These are phyloP conservation scores for Lampropteryx suffumata DNA, from an alignment of 2,888 invertebrate species.

Conservation along the genomic window DNA sequence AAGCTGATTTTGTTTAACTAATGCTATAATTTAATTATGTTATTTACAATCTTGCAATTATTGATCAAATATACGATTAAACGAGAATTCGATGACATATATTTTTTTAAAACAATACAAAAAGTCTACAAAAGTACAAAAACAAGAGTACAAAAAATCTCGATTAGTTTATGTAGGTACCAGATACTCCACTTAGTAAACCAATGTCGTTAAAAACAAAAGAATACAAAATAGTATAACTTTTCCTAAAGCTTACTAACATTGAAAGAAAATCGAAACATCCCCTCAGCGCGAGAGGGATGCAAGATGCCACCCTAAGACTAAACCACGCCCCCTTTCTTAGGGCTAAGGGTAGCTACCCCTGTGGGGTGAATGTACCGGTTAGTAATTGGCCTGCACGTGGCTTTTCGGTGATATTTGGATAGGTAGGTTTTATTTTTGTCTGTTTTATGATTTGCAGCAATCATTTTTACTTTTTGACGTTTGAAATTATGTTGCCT, in stretches of 20 bases:
- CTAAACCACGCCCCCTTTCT: slow-evolving; percentile 64
- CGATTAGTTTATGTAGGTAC: too few relatives aligned
- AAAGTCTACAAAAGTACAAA: too few relatives aligned
- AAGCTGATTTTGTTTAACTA: too few relatives aligned
- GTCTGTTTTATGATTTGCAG: neutral
- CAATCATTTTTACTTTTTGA: neutral
- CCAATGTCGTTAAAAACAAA: neutral
- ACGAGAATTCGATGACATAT: too few relatives aligned
- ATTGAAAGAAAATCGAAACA: slow-evolving; percentile 36
- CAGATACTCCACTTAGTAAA: neutral
- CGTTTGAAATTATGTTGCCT: too few relatives aligned
- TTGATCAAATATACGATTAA: too few relatives aligned
- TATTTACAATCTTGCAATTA: too few relatives aligned
- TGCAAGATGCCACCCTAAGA: slow-evolving; percentile 52
- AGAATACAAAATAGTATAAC: neutral
- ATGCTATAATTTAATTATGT: too few relatives aligned
- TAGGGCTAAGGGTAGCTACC: slow-evolving; percentile 51
- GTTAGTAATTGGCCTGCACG: slow-evolving; percentile 60
- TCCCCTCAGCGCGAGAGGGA: slow-evolving; percentile 47
- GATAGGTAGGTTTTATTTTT: slow-evolving; percentile 15
- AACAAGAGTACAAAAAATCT: too few relatives aligned
- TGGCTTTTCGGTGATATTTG: slow-evolving; percentile 36
- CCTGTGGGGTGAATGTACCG: slow-evolving; percentile 50
- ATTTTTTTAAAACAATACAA: too few relatives aligned
- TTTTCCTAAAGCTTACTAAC: neutral